Base-by-base conservation (phyloP, 2,113 vertebrate genomes). In the Cavia porcellus region DNA sequence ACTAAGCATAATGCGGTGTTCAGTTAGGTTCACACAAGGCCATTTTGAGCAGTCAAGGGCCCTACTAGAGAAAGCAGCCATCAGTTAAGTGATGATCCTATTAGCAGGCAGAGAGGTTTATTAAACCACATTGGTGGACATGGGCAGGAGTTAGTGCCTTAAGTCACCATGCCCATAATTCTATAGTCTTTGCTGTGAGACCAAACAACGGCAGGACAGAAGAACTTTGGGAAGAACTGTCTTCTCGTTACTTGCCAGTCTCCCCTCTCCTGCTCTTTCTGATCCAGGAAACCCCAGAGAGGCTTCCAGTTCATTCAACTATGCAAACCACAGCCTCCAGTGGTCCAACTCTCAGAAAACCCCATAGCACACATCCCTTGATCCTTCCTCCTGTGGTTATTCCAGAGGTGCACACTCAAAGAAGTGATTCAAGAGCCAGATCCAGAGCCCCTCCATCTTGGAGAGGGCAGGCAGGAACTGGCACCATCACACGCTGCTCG, bases 401-500 rank as follows among this genome's bases (percentile, higher is more conserved):
- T 92, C 28, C 42, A 8, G 74, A 61, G 17, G 20, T 2, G 8
- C 15, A 42, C 10, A 30, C 50, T 80, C 50, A 24, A 30, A 55
- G 50, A 12, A 47, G 4, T 9, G 15, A 80, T 17, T 38, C 66
- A 2, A 25, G 15, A 85, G 32, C 45, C 17, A 32, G 35, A 30
- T 45, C 70, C 8, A 24, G 32, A 62, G 42, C 20, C 9, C 62
- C 38, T 52, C 35, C 45, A 8, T 17, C 0, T 14, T 42, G 20
- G n/a, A 32, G 20, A 79, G 57, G 32, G 38, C 59, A 22, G 3
- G 22, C 2, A 5, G 8, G 38, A 24, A 45, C n/a, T 4, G 19
- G 45, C n/a, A 15, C 70, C 4, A 24, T 20, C 35, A 1, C 1
- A 1, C 0, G 3, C 19, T 42, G 4, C n/a, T n/a, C 2, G 7